Base-by-base conservation (phyloP, 2,797 vertebrate genomes). In the Sebastolobus alascanus region DNA sequence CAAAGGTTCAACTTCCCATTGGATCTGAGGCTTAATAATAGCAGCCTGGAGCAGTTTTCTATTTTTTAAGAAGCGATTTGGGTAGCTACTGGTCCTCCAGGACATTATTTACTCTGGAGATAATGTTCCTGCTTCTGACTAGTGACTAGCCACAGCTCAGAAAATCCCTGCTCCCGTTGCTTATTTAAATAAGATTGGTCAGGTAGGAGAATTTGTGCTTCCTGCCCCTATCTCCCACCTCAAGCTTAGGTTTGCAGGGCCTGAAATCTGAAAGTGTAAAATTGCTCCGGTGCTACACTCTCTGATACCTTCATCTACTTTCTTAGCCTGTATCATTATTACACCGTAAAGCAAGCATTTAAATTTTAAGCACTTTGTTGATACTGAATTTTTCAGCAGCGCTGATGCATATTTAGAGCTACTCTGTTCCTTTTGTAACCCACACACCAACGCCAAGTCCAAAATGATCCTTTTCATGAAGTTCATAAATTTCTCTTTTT, bases 71-170 rank as follows among this genome's bases (percentile, higher is more conserved):
- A 92, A 94, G 91, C 88, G 90, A 93, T 95, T 95, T 94, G 91
- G 90, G 87, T 89, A 89, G 92, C 90, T 91, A 71, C 91, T 86
- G 86, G 90, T 90, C 92, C 94, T 93, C 86, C 85, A 86, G 94
- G 96, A 94, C 93, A 92, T 96, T 95, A 95, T 96, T 96, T 95
- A 94, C 93, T 95, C 90, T 90, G 92, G 90, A 96, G 95, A 96
- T 94, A 94, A 94, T 94, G 90, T 96, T 94, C 87, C 89, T 90
- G 90, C 93, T 86, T 91, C 94, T 94, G 86, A 92, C 89, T 91
- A 86, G 93, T 92, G 94, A 95, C 94, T 94, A 85, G 90, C 87
- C 84, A 84, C 84, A 73, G 88, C 87, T 86, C 87, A 82, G 89
- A 91, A 93, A 94, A 94, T 91, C 85, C 79, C 82, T 87, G 89